phyloP scores from a whole-genome alignment of 2,797 vertebrate species.

The Ctenochaetus hawaiiensis region DNA sequence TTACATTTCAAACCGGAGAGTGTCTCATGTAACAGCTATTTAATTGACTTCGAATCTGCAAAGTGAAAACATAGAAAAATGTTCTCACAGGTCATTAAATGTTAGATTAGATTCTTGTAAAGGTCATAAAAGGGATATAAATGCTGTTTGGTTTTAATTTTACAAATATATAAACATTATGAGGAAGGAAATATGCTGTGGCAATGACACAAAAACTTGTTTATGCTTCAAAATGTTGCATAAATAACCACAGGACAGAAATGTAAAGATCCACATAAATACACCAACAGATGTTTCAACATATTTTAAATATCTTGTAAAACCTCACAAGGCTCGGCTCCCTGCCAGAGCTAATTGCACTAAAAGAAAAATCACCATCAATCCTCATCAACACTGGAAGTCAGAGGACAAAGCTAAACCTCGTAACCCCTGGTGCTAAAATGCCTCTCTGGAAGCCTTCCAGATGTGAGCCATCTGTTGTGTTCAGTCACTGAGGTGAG shows the following conservation, averaged over 20 bases:
- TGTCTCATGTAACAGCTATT: not conserved
- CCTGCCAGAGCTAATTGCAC: constrained; percentile 62
- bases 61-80: not conserved
- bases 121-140: not conserved
- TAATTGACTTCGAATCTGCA: not conserved
- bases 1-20: not conserved
- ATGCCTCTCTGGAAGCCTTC: constrained; percentile 63
- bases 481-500: constrained; percentile 79
- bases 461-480: constrained; percentile 82
- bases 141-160: not conserved
- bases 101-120: not conserved
- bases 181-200: not conserved
- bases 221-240: not conserved
- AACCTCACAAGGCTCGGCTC: constrained; percentile 39
- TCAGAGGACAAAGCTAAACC: constrained; percentile 62
- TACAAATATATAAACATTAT: not conserved
- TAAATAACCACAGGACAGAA: constrained; percentile 3
- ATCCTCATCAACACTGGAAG: constrained; percentile 57
- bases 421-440: constrained; percentile 55
- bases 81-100: not conserved
- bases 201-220: not conserved
- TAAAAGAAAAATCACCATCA: constrained; percentile 60
- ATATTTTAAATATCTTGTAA: constrained; percentile 53
- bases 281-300: constrained; percentile 16
- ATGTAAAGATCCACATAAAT: not conserved